These are phyloP conservation scores for Lutraria rhynchaena DNA, from an alignment of 1,140 invertebrate genomes.

Conservation along the genomic window DNA sequence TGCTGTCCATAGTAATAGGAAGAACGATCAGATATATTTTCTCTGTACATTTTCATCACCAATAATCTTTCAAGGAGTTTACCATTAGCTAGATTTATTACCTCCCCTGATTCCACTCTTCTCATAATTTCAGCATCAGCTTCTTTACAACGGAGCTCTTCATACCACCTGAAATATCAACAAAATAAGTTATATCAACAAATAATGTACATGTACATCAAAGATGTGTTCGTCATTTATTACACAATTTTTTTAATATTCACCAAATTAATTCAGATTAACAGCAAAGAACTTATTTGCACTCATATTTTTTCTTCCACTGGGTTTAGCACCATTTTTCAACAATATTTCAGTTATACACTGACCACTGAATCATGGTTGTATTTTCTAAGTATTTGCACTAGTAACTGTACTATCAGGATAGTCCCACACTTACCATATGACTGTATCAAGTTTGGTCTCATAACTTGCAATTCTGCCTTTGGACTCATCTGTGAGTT, in stretches of 20 bases:
- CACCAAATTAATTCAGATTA: too few relatives aligned
- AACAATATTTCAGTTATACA: too few relatives aligned
- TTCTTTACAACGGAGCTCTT: slow-evolving; percentile 75
- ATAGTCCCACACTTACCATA: slow-evolving; percentile 69
- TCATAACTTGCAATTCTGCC: slow-evolving; percentile 68
- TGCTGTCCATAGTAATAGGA: neutral
- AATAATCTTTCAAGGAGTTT: slow-evolving; percentile 80
- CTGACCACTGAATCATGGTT: too few relatives aligned
- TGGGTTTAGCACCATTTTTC: too few relatives aligned
- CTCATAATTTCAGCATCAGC: slow-evolving; percentile 72
- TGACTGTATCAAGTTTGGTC: slow-evolving; percentile 73
- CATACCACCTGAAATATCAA: slow-evolving; percentile 81
- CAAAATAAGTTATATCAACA: too few relatives aligned
- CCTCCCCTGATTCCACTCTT: slow-evolving; percentile 69
- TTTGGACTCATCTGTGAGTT: slow-evolving; percentile 72
- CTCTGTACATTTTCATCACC: slow-evolving; percentile 66
- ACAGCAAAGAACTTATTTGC: too few relatives aligned
- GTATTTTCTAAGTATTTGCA: too few relatives aligned
- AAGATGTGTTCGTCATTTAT: too few relatives aligned
- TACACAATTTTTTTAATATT: too few relatives aligned
- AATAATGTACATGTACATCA: too few relatives aligned
- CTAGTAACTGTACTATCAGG: too few relatives aligned
- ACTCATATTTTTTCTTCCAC: too few relatives aligned
- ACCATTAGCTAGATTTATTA: slow-evolving; percentile 77
- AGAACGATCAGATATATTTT: slow-evolving; percentile 25